phyloP scores from a whole-genome alignment of 1,140 invertebrate genomes.

The Sitodiplosis mosellana region DNA sequence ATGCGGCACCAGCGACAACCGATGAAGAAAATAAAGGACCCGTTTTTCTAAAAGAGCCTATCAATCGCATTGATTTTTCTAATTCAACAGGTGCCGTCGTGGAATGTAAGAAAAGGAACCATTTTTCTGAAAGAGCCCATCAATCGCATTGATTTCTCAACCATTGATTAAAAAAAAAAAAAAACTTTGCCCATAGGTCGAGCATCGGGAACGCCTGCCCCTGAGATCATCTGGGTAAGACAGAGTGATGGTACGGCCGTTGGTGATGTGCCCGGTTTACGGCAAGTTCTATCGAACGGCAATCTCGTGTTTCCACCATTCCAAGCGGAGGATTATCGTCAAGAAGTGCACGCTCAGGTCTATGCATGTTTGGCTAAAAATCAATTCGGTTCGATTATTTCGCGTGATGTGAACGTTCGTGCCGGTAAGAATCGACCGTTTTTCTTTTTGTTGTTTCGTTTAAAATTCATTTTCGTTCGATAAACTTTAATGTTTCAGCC shows the following conservation, averaged over 20 bases:
- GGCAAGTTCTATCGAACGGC: slow-evolving; percentile 76
- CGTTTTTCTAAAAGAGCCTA: slow-evolving; percentile 80
- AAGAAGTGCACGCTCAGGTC: slow-evolving; percentile 83
- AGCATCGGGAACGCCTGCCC: slow-evolving; percentile 73
- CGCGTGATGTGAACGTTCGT: slow-evolving; percentile 79
- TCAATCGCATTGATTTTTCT: slow-evolving; percentile 78
- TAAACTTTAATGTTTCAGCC: no score
- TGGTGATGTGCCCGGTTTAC: slow-evolving; percentile 69
- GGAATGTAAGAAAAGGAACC: slow-evolving; percentile 51
- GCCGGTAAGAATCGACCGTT: slow-evolving; percentile 50
- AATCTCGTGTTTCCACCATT: slow-evolving; percentile 88
- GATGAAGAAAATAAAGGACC: slow-evolving; percentile 42
- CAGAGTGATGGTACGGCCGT: slow-evolving; percentile 64
- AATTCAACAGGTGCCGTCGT: slow-evolving; percentile 86
- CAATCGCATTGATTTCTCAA: slow-evolving; percentile 80
- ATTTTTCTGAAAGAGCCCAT: slow-evolving; percentile 83
- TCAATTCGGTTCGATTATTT: slow-evolving; percentile 73
- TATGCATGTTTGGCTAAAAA: slow-evolving; percentile 84
- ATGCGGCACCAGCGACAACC: slow-evolving; percentile 14
- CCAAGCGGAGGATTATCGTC: slow-evolving; percentile 76
- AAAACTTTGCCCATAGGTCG: no score
- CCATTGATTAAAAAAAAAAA: no score
- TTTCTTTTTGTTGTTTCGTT: slow-evolving; percentile 1
- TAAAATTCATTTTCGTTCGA: neutral
- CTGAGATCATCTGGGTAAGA: slow-evolving; percentile 82